Base-by-base conservation (phyloP, 2,797 vertebrate genomes). In the Fringilla coelebs region DNA sequence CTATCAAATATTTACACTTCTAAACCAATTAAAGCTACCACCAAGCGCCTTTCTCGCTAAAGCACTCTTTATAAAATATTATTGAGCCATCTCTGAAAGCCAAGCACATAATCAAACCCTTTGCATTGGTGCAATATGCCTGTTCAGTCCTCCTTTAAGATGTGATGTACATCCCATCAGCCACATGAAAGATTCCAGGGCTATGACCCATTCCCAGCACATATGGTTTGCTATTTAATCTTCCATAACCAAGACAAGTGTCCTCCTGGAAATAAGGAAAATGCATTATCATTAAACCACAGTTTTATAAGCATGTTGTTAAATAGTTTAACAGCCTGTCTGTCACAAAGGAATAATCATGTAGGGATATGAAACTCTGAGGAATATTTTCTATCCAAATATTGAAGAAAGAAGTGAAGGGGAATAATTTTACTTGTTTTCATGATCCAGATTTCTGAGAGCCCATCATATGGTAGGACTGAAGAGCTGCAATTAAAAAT, bases 1-100 rank as follows among this genome's bases (percentile, higher is more conserved):
- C 67, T 78, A 88, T 92, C 82, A 96, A 88, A 94, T 94, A 81
- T 85, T 94, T 84, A 62, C 77, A 36, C 26, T 70, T 94, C 51
- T 78, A 72, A 94, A 73, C 32, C 60, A 84, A 80, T 16, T 55
- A 17, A 68, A 89, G 20, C 11, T 84, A 40, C 58, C 10, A 11
- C n/a, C 78, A 91, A 80, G 36, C 61, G 18, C 17, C 85, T 93
- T 75, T 54, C 51, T 40, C 85, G 46, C 46, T 92, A 72, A 72
- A 88, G 57, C 38, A 71, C 9, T 2, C 38, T 71, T 85, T 77
- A 28, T 52, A 60, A 82, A 63, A 61, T 40, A 55, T 80, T 86
- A 75, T 36, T 72, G 46, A 91, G 55, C 31, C 11, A 9, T 26
- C 22, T 58, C 24, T 84, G 46, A 83, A 92, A 91, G 11, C 22